Conservation (phyloP, 2,888 invertebrate genomes). For the Drosophila neotestacea region DNA sequence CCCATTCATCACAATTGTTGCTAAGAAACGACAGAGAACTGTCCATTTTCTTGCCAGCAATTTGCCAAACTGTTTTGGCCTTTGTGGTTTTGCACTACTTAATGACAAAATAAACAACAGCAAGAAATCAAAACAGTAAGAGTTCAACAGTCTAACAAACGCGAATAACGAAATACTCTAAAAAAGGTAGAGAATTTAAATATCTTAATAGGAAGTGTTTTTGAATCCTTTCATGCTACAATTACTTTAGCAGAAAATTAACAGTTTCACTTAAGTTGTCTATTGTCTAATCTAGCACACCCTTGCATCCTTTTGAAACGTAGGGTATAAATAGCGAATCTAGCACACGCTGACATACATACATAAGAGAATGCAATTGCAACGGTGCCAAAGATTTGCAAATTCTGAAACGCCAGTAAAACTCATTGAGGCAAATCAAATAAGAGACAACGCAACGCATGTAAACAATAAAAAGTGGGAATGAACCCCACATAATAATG, state of each 20-base stretch:
- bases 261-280: not conserved
- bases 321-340: conserved; percentile 59
- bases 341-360: conserved; percentile 49
- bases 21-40: conserved; percentile 42
- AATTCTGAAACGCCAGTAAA: conserved; percentile 69
- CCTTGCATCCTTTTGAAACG: conserved; percentile 17
- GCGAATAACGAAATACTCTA: conserved; percentile 34
- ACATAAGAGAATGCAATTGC: conserved; percentile 45
- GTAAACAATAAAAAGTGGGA: conserved; percentile 58
- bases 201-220: not conserved
- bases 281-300: conserved; percentile 14
- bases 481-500: conserved; percentile 39
- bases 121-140: conserved; percentile 71
- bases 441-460: conserved; percentile 44
- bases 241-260: not conserved
- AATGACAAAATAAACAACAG: conserved; percentile 58
- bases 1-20: conserved; percentile 66
- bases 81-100: conserved; percentile 68
- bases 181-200: not conserved
- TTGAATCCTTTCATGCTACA: not conserved
- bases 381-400: conserved; percentile 65
- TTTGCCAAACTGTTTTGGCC: conserved; percentile 72
- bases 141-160: not conserved
- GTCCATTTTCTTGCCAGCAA: conserved; percentile 50
- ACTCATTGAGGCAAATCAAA: conserved; percentile 75